Evolutionary conservation across 2,797 vertebrate genomes (phyloP).

Genomic region (Lepilemur ruficaudatus): DNA sequence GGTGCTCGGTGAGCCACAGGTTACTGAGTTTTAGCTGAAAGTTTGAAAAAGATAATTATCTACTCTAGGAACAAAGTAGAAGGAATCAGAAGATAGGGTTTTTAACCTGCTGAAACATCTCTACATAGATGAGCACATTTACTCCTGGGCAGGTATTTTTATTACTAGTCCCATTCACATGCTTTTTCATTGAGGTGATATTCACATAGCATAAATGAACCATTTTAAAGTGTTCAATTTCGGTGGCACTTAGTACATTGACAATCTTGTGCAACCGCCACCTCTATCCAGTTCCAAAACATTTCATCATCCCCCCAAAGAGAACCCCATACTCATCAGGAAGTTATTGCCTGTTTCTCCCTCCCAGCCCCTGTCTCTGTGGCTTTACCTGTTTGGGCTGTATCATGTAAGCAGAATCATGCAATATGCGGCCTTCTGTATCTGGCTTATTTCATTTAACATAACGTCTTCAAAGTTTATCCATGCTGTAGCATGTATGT

Average conservation of each 20-base stretch:
- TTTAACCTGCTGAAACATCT: background rate
- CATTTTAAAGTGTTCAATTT: background rate
- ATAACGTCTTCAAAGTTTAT: background rate
- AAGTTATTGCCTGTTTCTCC: background rate
- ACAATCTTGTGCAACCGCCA: background rate
- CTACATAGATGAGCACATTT: background rate
- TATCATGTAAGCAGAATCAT: fast-evolving
- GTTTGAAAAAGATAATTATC: background rate
- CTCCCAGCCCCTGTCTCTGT: background rate
- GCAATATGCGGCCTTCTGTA: background rate
- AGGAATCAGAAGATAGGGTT: background rate
- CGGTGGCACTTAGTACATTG: background rate
- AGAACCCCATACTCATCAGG: background rate
- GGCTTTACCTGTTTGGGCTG: background rate
- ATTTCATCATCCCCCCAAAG: background rate
- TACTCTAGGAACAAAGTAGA: background rate
- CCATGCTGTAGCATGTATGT: background rate
- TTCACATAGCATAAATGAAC: background rate
- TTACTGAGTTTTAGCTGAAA: background rate
- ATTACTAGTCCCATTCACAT: background rate
- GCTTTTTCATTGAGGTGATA: background rate
- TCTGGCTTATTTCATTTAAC: background rate
- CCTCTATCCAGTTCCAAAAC: background rate
- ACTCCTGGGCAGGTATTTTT: background rate
- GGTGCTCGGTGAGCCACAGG: background rate